Evolutionary conservation across 2,113 vertebrate species (phyloP).

Genomic region (Otus sunia): DNA sequence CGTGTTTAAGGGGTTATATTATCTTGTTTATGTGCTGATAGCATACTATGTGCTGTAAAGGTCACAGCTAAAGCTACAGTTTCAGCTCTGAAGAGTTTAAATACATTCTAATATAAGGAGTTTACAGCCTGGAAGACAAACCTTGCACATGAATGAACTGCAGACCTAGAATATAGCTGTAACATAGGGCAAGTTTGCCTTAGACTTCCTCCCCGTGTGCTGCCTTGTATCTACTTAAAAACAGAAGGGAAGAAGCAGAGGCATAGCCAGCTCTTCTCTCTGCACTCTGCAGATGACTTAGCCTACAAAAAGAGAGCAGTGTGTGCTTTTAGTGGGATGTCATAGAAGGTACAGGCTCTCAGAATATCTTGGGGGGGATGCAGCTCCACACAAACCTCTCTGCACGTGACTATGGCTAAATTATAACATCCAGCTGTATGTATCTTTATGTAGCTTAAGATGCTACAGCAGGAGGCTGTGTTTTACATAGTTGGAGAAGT

Average conservation of each 20-base stretch:
- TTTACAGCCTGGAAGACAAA: background rate
- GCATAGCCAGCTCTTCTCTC: background rate
- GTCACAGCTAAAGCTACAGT: slow-evolving; percentile 20
- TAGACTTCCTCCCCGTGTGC: background rate
- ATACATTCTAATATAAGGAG: background rate
- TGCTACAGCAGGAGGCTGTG: background rate
- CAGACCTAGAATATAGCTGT: background rate
- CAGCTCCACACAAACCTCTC: background rate
- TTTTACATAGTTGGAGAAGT: background rate
- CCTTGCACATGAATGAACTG: background rate
- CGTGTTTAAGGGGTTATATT: background rate
- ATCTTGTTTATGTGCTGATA: background rate
- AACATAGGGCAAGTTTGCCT: background rate
- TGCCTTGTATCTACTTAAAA: background rate
- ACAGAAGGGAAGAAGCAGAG: background rate
- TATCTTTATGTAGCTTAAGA: background rate
- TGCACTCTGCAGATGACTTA: background rate
- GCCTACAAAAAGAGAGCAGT: background rate
- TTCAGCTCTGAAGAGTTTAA: background rate
- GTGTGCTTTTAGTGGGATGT: background rate
- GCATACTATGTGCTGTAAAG: background rate
- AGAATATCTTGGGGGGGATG: background rate
- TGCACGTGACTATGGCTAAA: background rate
- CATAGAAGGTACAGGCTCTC: background rate
- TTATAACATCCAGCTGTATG: background rate